Conservation (phyloP, 2,888 invertebrate genomes). For the Mythimna loreyi region DNA sequence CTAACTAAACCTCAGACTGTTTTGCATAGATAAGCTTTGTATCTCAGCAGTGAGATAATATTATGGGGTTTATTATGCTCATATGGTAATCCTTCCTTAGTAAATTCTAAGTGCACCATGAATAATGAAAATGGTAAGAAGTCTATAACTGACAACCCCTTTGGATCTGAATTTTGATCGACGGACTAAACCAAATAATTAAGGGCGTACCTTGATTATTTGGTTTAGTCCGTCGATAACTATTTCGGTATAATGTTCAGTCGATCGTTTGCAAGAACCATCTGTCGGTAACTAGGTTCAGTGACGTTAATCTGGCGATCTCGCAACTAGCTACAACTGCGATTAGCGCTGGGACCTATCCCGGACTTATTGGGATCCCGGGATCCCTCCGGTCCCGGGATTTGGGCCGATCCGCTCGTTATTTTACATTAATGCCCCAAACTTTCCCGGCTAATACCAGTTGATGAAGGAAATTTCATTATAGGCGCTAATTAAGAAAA, state of each 20-base stretch:
- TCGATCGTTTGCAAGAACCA: conserved; percentile 25
- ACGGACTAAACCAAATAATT: background rate
- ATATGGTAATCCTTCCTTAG: background rate
- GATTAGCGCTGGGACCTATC: conserved; percentile 76
- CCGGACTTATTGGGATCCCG: conserved; percentile 73
- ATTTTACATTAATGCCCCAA: conserved; percentile 86
- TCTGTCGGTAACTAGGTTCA: conserved; percentile 48
- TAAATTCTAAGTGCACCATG: conserved; percentile 5
- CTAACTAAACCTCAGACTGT: background rate
- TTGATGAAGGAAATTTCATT: conserved; percentile 82
- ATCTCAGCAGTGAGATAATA: background rate
- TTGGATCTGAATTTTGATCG: conserved; percentile 17
- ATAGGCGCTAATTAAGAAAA: conserved; percentile 78
- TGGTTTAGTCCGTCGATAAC: background rate
- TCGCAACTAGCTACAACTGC: conserved; percentile 80
- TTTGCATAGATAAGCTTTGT: background rate
- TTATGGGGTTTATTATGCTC: background rate
- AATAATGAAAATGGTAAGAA: conserved; percentile 16
- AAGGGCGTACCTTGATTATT: too few relatives aligned
- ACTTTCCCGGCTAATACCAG: conserved; percentile 81
- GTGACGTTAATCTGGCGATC: conserved; percentile 77
- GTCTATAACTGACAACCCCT: background rate
- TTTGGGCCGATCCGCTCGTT: conserved; percentile 83
- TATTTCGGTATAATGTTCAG: conserved; percentile 14
- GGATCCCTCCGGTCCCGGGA: conserved; percentile 73